These are phyloP conservation scores for Fissipunctia ypsillon DNA, from an alignment of 2,888 invertebrate genomes.

Conservation along the genomic window DNA sequence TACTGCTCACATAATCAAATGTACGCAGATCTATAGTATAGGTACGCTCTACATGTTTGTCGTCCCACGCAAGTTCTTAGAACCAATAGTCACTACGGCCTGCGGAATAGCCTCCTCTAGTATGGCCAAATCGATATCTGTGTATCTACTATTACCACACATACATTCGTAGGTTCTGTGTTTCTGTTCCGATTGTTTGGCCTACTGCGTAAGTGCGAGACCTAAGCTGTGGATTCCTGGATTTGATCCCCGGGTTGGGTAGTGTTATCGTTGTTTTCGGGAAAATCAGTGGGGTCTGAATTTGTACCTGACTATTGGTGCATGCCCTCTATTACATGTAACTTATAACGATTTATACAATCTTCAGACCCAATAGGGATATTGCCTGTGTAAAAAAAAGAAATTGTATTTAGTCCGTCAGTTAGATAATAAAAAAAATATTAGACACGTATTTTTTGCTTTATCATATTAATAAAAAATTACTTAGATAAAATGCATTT, in stretches of 20 bases:
- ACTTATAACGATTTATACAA: background rate
- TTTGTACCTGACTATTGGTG: background rate
- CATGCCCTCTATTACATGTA: too few relatives aligned
- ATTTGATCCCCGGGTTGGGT: background rate
- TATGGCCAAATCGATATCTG: conserved; percentile 44
- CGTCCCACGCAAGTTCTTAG: conserved; percentile 46
- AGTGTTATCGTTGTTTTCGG: background rate
- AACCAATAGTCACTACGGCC: conserved; percentile 23
- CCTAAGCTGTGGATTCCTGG: background rate
- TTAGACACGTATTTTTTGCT: too few relatives aligned
- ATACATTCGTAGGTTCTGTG: background rate
- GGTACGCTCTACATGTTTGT: conserved; percentile 11
- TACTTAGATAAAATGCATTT: too few relatives aligned
- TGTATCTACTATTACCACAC: conserved; percentile 20
- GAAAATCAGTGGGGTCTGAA: background rate
- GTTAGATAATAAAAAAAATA: too few relatives aligned
- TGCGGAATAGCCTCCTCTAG: conserved; percentile 16
- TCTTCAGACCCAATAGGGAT: background rate
- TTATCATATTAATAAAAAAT: too few relatives aligned
- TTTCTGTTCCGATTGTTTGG: conserved; percentile 9
- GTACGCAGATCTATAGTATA: conserved; percentile 6
- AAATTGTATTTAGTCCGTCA: too few relatives aligned
- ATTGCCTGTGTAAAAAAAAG: too few relatives aligned
- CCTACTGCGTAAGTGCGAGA: too few relatives aligned
- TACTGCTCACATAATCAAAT: background rate